phyloP scores from a whole-genome alignment of 2,113 vertebrate species.

The Potamarius usumacintae region DNA sequence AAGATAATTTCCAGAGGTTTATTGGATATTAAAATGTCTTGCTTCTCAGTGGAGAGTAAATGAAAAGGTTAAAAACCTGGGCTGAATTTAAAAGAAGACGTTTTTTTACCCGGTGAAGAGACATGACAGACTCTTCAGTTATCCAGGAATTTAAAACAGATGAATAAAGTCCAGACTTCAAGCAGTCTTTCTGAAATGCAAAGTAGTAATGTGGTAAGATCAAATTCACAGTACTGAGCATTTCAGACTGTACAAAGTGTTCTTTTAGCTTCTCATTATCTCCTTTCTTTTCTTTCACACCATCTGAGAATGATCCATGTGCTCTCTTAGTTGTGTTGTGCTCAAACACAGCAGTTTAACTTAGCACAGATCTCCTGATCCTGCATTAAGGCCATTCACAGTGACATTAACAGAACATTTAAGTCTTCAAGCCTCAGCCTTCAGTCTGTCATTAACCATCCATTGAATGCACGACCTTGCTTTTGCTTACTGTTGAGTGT shows the following conservation, averaged over 20 bases:
- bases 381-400: constrained; percentile 38
- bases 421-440: constrained; percentile 28
- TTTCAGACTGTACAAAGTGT: constrained; percentile 16
- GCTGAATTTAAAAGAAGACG: constrained; percentile 5
- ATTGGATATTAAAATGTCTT: constrained; percentile 1
- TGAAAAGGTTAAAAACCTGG: constrained; percentile 16
- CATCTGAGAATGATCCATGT: constrained; percentile 8
- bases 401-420: constrained; percentile 19
- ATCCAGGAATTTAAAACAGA: constrained; percentile 3
- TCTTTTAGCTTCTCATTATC: constrained; percentile 30
- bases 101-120: constrained; percentile 6
- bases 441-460: constrained; percentile 29
- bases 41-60: neutral
- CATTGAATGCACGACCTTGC: constrained; percentile 32
- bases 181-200: constrained; percentile 33
- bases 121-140: neutral
- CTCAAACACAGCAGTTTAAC: constrained; percentile 30
- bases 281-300: constrained; percentile 33
- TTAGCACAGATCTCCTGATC: constrained; percentile 11
- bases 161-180: constrained; percentile 4
- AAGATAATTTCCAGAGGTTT: neutral
- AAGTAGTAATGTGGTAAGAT: neutral
- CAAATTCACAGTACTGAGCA: neutral
- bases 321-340: neutral
- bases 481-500: constrained; percentile 27